Evolutionary conservation across 2,797 vertebrate species (phyloP).

Genomic region (Notamacropus eugenii): DNA sequence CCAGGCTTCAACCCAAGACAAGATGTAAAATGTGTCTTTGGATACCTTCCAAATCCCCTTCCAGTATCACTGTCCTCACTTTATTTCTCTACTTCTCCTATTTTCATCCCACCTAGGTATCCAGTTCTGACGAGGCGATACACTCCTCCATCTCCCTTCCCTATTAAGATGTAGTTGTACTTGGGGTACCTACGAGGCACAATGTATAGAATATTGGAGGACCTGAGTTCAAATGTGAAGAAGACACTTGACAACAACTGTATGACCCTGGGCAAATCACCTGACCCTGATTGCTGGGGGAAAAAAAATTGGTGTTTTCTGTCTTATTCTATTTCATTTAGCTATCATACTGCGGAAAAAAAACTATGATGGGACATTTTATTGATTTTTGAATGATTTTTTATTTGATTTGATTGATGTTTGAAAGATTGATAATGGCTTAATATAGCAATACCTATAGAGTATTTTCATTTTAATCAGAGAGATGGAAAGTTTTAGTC

Average conservation of each 20-base stretch:
- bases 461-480: neutral
- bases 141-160: neutral
- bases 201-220: too few relatives aligned
- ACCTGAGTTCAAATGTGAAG: too few relatives aligned
- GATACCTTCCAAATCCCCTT: neutral
- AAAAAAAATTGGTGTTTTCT: neutral
- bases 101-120: neutral
- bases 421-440: neutral
- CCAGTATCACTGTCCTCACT: neutral
- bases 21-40: neutral
- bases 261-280: too few relatives aligned
- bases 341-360: too few relatives aligned
- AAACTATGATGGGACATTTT: neutral
- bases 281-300: too few relatives aligned
- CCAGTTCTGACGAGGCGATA: neutral
- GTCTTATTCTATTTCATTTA: neutral
- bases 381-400: neutral
- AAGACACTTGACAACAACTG: too few relatives aligned
- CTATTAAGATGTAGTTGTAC: neutral
- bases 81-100: neutral
- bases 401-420: neutral
- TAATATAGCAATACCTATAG: neutral
- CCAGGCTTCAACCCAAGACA: neutral
- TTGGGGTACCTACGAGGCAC: too few relatives aligned
- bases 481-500: neutral